Percentiles rank a stretch among this genome's conserved stretches.
Evolutionary conservation across 2,113 vertebrate species (phyloP).

Genomic region (Anhinga anhinga): DNA sequence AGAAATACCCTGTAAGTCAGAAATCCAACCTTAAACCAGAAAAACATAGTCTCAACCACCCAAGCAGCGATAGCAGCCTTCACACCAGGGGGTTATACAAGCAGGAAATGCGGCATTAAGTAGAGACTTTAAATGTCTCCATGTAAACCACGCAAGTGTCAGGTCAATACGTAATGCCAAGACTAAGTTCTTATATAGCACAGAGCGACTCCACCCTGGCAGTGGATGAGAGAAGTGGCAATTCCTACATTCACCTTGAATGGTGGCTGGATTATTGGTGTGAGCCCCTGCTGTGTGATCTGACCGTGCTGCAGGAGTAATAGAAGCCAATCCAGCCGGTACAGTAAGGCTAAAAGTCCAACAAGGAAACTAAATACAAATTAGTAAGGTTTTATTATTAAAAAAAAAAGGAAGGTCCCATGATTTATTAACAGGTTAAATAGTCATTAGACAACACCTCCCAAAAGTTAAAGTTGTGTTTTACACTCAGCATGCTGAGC

Average conservation of each 20-base stretch:
- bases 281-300: fast-evolving
- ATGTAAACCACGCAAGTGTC: fast-evolving
- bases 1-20: background rate
- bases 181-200: background rate
- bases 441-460: background rate
- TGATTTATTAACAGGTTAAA: background rate
- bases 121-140: background rate
- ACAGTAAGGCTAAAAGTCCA: background rate
- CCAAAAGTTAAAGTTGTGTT: background rate
- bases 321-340: background rate
- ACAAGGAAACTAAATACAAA: background rate
- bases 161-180: background rate
- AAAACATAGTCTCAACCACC: background rate
- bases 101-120: fast-evolving
- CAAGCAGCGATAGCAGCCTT: background rate
- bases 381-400: background rate
- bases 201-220: background rate
- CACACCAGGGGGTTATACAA: background rate
- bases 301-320: fast-evolving
- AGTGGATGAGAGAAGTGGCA: background rate
- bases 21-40: background rate
- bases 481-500: fast-evolving
- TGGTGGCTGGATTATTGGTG: background rate
- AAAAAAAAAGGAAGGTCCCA: background rate
- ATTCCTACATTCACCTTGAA: background rate